Conservation (phyloP, 2,113 vertebrate species). For the Scophthalmus maximus region DNA sequence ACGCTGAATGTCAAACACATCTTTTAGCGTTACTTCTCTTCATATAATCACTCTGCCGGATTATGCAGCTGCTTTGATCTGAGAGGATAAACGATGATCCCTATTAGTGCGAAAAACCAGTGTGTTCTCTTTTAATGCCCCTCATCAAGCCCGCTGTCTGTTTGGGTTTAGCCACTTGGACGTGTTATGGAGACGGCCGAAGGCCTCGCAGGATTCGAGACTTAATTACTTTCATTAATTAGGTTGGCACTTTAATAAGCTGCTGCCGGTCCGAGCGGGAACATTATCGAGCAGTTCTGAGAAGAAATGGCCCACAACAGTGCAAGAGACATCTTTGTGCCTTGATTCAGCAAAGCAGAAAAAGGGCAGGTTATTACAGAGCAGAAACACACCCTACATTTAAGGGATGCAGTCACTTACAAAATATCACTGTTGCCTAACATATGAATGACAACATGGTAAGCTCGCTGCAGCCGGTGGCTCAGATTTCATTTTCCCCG, state of each 20-base stretch:
- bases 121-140: slow-evolving; percentile 43
- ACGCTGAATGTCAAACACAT: slow-evolving; percentile 9
- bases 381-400: slow-evolving; percentile 36
- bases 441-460: not conserved
- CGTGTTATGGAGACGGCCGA: slow-evolving; percentile 40
- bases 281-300: slow-evolving; percentile 36
- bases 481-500: slow-evolving; percentile 6
- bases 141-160: slow-evolving; percentile 63
- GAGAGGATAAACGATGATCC: slow-evolving; percentile 54
- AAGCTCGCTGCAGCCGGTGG: not conserved
- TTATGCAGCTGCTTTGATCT: slow-evolving; percentile 66
- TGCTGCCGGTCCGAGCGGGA: slow-evolving; percentile 41
- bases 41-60: slow-evolving; percentile 38
- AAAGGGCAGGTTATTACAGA: slow-evolving; percentile 26
- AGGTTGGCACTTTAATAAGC: slow-evolving; percentile 71
- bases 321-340: not conserved
- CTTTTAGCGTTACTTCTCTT: slow-evolving; percentile 13
- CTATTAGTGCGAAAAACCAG: slow-evolving; percentile 46
- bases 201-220: slow-evolving; percentile 61
- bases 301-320: slow-evolving; percentile 22
- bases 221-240: slow-evolving; percentile 81
- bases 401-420: slow-evolving; percentile 1
- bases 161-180: slow-evolving; percentile 56
- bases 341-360: slow-evolving; percentile 56
- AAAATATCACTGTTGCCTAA: slow-evolving; percentile 11